Percentiles rank a stretch among this genome's conserved stretches.
Conservation (phyloP, 2,888 invertebrate species). For the Rhimphoctona megacephalus region DNA sequence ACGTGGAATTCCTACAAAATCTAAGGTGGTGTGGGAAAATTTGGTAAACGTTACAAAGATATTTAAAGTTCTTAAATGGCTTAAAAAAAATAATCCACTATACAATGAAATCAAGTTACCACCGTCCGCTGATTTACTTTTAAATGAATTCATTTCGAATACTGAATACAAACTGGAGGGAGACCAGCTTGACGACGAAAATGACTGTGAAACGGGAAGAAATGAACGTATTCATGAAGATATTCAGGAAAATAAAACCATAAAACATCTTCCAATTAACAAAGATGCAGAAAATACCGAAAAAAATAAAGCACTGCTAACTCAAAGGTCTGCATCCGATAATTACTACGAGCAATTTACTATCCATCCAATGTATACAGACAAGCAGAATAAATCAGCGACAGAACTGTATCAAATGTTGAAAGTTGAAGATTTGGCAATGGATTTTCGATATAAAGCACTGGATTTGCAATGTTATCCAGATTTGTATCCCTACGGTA, state of each 20-base stretch:
- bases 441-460: conserved; percentile 35
- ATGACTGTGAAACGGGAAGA: neutral
- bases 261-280: neutral
- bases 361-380: conserved; percentile 69
- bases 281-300: neutral
- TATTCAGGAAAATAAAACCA: conserved; percentile 2
- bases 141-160: conserved; percentile 59
- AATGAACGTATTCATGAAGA: neutral
- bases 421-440: conserved; percentile 64
- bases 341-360: conserved; percentile 66
- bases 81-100: conserved; percentile 74
- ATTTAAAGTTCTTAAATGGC: conserved; percentile 72
- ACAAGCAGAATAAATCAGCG: conserved; percentile 64
- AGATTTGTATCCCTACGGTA: conserved; percentile 55
- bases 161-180: no score
- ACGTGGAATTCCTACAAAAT: conserved; percentile 73
- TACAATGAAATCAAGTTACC: conserved; percentile 75
- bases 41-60: conserved; percentile 75
- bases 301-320: neutral
- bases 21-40: conserved; percentile 75
- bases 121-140: conserved; percentile 49
- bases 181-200: neutral
- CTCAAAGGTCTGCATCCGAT: conserved; percentile 49
- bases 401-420: conserved; percentile 72
- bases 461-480: conserved; percentile 58